Conservation (phyloP, 2,888 invertebrate species). For the Volucella bombylans region DNA sequence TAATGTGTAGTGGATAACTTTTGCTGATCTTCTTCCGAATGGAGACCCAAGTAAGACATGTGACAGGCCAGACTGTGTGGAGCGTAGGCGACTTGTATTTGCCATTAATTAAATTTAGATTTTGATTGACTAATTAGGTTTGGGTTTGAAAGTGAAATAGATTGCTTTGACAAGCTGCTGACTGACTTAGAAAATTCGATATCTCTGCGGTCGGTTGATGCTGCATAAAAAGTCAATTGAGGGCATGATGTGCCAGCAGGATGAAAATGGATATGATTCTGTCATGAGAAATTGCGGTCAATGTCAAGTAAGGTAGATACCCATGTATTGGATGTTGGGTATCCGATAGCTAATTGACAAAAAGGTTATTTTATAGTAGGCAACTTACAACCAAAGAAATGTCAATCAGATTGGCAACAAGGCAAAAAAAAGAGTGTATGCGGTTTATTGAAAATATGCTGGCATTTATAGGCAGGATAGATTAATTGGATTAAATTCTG, state of each 20-base stretch:
- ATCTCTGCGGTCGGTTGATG: constrained; percentile 37
- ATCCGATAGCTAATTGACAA: not conserved
- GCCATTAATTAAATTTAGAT: constrained; percentile 46
- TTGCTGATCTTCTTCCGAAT: constrained; percentile 25
- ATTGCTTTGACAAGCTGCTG: constrained; percentile 31
- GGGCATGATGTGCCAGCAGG: constrained; percentile 12
- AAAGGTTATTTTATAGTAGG: too few species aligned
- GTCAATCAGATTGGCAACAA: too few species aligned
- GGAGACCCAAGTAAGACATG: not conserved
- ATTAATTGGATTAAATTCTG: too few species aligned
- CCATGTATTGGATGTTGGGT: not conserved
- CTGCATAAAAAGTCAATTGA: constrained; percentile 25
- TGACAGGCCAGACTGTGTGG: not conserved
- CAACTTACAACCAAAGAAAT: too few species aligned
- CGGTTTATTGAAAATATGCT: too few species aligned
- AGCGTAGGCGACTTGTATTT: not conserved
- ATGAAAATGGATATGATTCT: constrained; percentile 11
- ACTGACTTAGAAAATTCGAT: constrained; percentile 34
- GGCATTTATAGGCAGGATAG: too few species aligned
- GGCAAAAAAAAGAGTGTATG: too few species aligned
- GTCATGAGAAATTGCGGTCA: constrained; percentile 38
- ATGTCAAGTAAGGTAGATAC: constrained; percentile 3
- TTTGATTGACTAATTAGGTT: constrained; percentile 52
- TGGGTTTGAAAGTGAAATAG: constrained; percentile 9
- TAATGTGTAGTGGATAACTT: not conserved